Conservation (phyloP, 2,888 invertebrate genomes). For the Cephus runcator region DNA sequence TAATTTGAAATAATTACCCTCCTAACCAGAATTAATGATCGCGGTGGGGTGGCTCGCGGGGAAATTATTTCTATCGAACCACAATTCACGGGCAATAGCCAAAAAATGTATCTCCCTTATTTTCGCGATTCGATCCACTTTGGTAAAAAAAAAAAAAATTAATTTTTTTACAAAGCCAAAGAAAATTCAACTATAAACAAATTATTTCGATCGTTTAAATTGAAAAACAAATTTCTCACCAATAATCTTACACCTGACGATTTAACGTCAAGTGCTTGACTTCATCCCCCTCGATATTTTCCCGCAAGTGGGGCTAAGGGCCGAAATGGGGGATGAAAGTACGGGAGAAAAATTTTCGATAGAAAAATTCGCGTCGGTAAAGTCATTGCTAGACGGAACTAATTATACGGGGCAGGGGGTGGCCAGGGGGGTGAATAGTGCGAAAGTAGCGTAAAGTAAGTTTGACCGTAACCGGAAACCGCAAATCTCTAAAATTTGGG, state of each 20-base stretch:
- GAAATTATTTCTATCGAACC: not conserved
- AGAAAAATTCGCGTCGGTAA: slow-evolving; percentile 14
- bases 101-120: no score
- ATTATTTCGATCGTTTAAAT: not conserved
- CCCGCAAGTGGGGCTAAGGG: no score
- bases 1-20: slow-evolving; percentile 50
- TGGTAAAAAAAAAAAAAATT: not conserved
- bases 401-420: slow-evolving; percentile 41
- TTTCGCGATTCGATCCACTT: not conserved
- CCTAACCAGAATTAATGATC: slow-evolving; percentile 44
- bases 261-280: no score
- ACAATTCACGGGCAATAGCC: no score
- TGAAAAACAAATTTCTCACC: not conserved
- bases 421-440: slow-evolving; percentile 44
- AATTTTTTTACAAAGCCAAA: not conserved
- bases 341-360: slow-evolving; percentile 29
- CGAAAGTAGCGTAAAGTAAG: slow-evolving; percentile 44
- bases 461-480: slow-evolving; percentile 18
- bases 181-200: fast-evolving
- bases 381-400: slow-evolving; percentile 35
- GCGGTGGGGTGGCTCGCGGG: not conserved
- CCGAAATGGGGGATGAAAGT: no score
- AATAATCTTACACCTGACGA: not conserved
- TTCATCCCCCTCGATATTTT: no score
- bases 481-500: no score